Evolutionary conservation across 2,797 vertebrate genomes (phyloP).

Genomic region (Gadopsis bispinosus): DNA sequence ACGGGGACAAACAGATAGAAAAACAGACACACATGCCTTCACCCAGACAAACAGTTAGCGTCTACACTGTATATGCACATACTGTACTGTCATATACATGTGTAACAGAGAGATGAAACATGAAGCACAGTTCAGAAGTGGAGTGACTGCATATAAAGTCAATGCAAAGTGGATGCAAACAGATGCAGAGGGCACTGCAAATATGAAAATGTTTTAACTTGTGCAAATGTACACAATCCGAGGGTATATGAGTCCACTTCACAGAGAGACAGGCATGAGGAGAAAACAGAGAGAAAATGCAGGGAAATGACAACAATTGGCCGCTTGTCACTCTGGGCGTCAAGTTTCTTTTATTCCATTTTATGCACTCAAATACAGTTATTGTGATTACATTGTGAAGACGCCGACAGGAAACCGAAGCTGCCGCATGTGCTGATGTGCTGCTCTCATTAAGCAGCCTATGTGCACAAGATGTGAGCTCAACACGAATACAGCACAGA

Average conservation of each 20-base stretch:
- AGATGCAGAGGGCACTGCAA: background rate
- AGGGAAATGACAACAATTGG: background rate
- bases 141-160: no score
- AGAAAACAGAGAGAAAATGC: background rate
- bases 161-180: background rate
- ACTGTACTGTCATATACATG: no score
- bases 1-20: background rate
- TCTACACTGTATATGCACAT: background rate
- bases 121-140: background rate
- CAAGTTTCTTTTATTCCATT: background rate
- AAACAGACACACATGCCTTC: background rate
- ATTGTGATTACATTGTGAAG: background rate
- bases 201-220: no score
- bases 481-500: background rate
- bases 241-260: background rate
- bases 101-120: background rate
- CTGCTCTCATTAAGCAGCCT: background rate
- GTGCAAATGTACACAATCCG: no score
- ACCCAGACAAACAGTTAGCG: background rate
- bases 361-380: rapidly evolving
- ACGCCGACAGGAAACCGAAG: background rate
- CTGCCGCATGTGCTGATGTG: background rate
- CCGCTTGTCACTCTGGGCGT: background rate
- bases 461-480: no score
- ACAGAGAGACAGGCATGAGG: no score